These are phyloP conservation scores for Phasianus colchicus DNA, from an alignment of 2,113 vertebrate genomes.

Conservation along the genomic window DNA sequence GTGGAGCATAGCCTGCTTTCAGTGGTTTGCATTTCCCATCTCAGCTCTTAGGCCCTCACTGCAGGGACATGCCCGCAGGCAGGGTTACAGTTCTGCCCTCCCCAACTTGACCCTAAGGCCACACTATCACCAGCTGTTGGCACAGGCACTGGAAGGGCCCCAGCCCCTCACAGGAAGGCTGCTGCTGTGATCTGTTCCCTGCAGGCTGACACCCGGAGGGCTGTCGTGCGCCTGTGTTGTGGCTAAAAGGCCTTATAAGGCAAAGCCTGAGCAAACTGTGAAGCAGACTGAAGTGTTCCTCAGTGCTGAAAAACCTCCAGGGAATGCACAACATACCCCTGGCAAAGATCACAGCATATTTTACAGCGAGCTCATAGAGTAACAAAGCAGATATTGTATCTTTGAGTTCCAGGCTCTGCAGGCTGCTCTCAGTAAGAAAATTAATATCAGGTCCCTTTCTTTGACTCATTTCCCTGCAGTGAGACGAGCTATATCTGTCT, in stretches of 20 bases:
- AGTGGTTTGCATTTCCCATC: neutral
- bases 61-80: neutral
- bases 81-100: neutral
- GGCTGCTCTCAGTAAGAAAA: slow-evolving; percentile 56
- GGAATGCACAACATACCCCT: slow-evolving; percentile 78
- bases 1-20: neutral
- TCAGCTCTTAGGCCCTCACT: neutral
- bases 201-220: slow-evolving; percentile 65
- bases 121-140: slow-evolving; percentile 36
- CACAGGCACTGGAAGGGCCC: neutral
- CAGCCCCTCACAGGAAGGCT: neutral
- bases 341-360: slow-evolving; percentile 79
- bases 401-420: slow-evolving; percentile 29
- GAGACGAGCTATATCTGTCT: neutral
- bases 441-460: slow-evolving; percentile 42
- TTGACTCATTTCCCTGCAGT: slow-evolving; percentile 41
- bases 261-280: slow-evolving; percentile 72
- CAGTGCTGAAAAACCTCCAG: slow-evolving; percentile 70
- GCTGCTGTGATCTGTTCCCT: slow-evolving; percentile 73
- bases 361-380: slow-evolving; percentile 62
- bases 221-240: slow-evolving; percentile 73
- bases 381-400: slow-evolving; percentile 79
- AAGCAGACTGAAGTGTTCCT: slow-evolving; percentile 77
- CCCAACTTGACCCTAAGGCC: neutral
- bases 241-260: slow-evolving; percentile 88